Conservation (phyloP, 2,113 vertebrate species). For the Nerophis lumbriciformis region DNA sequence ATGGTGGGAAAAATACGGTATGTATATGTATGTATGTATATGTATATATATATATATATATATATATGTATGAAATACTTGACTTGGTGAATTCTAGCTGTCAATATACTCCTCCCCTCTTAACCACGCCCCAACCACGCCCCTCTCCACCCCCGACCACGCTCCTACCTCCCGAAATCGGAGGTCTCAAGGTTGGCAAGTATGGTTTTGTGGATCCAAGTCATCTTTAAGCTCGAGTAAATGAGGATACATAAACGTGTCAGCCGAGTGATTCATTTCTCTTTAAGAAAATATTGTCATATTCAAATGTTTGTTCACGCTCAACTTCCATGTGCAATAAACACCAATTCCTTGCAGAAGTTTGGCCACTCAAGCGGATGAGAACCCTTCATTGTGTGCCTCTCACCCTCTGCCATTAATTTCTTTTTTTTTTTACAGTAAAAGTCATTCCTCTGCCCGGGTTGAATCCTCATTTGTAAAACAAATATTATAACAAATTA, state of each 20-base stretch:
- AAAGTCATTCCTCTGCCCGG: conserved; percentile 32
- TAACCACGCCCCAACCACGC: too few relatives aligned
- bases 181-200: too few relatives aligned
- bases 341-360: conserved; percentile 34
- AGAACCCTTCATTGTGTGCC: conserved; percentile 30
- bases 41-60: too few relatives aligned
- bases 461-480: conserved; percentile 68
- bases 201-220: too few relatives aligned
- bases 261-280: conserved; percentile 28
- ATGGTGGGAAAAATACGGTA: too few relatives aligned
- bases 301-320: conserved; percentile 39
- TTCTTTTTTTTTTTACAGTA: conserved; percentile 5
- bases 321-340: conserved; percentile 54
- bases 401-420: conserved; percentile 18
- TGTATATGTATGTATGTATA: too few relatives aligned
- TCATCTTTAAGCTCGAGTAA: conserved; percentile 24
- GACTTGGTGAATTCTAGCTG: too few relatives aligned
- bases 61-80: too few relatives aligned
- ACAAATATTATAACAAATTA: conserved; percentile 78
- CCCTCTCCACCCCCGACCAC: too few relatives aligned
- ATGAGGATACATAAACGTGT: conserved; percentile 38
- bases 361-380: conserved; percentile 39
- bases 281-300: conserved; percentile 27
- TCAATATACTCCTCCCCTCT: too few relatives aligned
- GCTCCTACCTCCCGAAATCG: too few relatives aligned